Evolutionary conservation across 2,888 invertebrate genomes (phyloP).

Genomic region (Pterostichus niger): DNA sequence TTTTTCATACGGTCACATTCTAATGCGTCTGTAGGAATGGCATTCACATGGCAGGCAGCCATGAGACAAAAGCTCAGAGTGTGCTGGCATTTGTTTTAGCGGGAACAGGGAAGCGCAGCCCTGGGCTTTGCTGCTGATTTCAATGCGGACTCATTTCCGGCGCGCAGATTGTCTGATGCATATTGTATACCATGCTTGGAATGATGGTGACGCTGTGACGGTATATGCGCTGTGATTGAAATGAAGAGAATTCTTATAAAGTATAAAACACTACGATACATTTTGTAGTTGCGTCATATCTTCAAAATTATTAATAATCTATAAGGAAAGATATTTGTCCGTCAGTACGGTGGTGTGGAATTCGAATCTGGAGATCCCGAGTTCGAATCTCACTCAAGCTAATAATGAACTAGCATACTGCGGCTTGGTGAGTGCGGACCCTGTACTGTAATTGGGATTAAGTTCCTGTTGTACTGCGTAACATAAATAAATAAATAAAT

Average conservation of each 20-base stretch:
- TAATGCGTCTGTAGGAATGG: slow-evolving; percentile 16
- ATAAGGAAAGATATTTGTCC: too few species aligned
- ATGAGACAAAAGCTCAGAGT: slow-evolving; percentile 48
- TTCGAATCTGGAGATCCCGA: too few species aligned
- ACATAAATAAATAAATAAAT: too few species aligned
- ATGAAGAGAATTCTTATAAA: background rate
- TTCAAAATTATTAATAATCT: too few species aligned
- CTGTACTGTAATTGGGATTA: too few species aligned
- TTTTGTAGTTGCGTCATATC: too few species aligned
- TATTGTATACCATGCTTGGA: slow-evolving; percentile 70
- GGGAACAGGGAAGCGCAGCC: slow-evolving; percentile 58
- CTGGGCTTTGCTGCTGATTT: slow-evolving; percentile 70
- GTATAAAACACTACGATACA: too few species aligned
- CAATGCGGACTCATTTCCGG: slow-evolving; percentile 75
- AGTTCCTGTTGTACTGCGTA: too few species aligned
- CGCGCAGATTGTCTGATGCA: slow-evolving; percentile 73
- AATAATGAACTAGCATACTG: too few species aligned
- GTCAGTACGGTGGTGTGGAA: too few species aligned
- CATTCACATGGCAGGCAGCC: slow-evolving; percentile 47
- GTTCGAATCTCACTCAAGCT: too few species aligned
- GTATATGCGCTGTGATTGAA: background rate
- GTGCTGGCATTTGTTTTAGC: slow-evolving; percentile 71
- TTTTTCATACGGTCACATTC: slow-evolving; percentile 1
- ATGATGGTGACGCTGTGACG: background rate
- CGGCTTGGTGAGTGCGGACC: too few species aligned